A percentile compares a stretch with the other conserved stretches of the same genome.
Conservation (phyloP, 2,113 vertebrate genomes). For the Psophia crepitans region DNA sequence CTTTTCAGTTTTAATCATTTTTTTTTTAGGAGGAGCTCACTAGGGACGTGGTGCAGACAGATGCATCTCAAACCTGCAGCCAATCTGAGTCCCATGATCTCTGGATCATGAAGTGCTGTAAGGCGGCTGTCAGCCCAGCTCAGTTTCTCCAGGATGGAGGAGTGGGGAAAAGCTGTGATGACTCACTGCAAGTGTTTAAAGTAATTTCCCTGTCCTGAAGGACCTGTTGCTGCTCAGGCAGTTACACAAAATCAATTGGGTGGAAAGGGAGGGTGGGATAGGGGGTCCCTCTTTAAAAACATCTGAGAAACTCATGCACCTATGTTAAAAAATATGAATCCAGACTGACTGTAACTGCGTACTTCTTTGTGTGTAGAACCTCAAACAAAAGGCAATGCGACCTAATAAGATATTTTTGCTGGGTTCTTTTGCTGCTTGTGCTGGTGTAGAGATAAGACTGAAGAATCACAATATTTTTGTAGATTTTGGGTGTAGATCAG, state of each 20-base stretch:
- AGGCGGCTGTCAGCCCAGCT: neutral
- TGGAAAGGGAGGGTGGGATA: neutral
- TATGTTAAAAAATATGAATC: neutral
- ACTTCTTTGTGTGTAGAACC: neutral
- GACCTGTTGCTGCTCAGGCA: neutral
- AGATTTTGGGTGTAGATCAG: neutral
- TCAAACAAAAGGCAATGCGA: neutral
- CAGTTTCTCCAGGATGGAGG: neutral
- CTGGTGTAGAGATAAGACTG: neutral
- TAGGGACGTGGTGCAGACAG: neutral
- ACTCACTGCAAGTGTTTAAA: neutral
- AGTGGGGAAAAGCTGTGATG: neutral
- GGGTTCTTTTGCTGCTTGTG: neutral
- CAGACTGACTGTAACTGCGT: neutral
- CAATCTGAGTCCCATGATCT: neutral
- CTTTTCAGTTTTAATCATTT: neutral
- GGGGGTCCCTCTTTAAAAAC: neutral
- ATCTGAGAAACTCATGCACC: neutral
- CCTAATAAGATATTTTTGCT: neutral
- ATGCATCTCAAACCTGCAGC: neutral
- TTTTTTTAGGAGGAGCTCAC: neutral
- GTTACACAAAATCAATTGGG: neutral
- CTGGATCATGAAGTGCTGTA: neutral
- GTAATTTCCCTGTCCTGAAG: neutral
- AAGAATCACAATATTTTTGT: neutral